Base-by-base conservation (phyloP, 2,888 invertebrate genomes). In the Drosophila putrida region DNA sequence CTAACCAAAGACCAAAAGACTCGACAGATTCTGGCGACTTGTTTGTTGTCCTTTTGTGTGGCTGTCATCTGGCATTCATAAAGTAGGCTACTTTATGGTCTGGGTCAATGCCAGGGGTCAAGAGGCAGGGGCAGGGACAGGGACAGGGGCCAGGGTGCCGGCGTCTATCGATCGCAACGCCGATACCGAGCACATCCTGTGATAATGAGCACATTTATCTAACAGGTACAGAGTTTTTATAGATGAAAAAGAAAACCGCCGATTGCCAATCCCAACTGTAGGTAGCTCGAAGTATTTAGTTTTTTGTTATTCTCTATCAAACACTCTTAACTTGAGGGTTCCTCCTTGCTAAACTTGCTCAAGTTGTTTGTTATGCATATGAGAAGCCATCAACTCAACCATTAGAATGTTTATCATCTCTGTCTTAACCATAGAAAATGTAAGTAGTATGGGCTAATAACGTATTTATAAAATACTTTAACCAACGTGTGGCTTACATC, bases 161-260 rank as follows among this genome's bases (percentile, higher is more conserved):
- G 78, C 70, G 76, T 71, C 71, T 82, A 82, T 84, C 86, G 88
- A 75, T 83, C 75, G 76, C 74, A 79, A 76, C 82, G 68, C 77
- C 83, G 86, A 79, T 89, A 81, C 69, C 33, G 66, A 75, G 81
- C 85, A 75, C 90, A 90, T 89, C 85, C 90, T 88, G 89, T 83
- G 90, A 89, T 90, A 90, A 90, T 90, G 89, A 82, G 89, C 82
- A 69, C 84, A 78, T 80, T 89, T 90, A 90, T 89, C 89, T 82
- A 76, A 63, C 66, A 65, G 77, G 71, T 80, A 53, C 27, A 36
- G 35, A 63, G 36, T 55, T 55, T 35, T 44, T 57, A 66, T 53
- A 80, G 65, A 75, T 55, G 35, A 53, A 77, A 82, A 79, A 78
- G 60, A 59, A 63, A 58, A 60, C 66, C 82, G 71, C 62, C 78